Base-by-base conservation (phyloP, 37 sponge, comb jelly and placozoan species). In the Axinella damicornis region DNA sequence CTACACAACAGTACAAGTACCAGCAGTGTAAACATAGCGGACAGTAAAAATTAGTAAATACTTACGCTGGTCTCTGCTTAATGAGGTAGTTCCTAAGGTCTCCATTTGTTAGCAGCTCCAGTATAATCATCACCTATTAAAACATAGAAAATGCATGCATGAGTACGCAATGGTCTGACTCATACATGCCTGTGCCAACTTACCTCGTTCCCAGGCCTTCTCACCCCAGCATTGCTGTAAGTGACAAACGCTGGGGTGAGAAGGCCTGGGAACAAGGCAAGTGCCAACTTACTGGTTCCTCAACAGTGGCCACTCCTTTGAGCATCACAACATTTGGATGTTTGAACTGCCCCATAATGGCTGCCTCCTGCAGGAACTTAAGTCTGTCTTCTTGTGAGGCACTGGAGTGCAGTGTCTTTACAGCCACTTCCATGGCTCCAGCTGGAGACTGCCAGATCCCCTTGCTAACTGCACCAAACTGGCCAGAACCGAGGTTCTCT, bases 81-180 rank as follows among this genome's bases (percentile, higher is more conserved):
- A 31, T 39, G 2, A 87, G 74, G 56, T 72, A 87, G 14, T 53
- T 31, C 38, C 60, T 54, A 25, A 87, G 64, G 53, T 87, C 80
- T 72, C 80, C 87, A 65, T 90, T 78, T 40, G 63, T 15, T 39
- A 90, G 34, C 36, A 90, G 78, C 66, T 90, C 90, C 73, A 72
- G 28, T 30, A 90, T 65, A 71, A 90, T 78, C 87, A 87, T 90
- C 2, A 40, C 54, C 90, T 90, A 40, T 37, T 37, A 54, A 67
- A 34, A 54, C 21, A 65, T 41, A 24, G 34, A 12, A 63, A n/a
- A n/a, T n/a, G n/a, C n/a, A n/a, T n/a, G n/a, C n/a, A n/a, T n/a
- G n/a, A n/a, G n/a, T n/a, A n/a, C n/a, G n/a, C n/a, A n/a, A n/a
- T n/a, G n/a, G n/a, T n/a, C n/a, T n/a, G n/a, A n/a, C n/a, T n/a